phyloP scores from a whole-genome alignment of 2,797 vertebrate genomes.

The Cyclopterus lumpus region DNA sequence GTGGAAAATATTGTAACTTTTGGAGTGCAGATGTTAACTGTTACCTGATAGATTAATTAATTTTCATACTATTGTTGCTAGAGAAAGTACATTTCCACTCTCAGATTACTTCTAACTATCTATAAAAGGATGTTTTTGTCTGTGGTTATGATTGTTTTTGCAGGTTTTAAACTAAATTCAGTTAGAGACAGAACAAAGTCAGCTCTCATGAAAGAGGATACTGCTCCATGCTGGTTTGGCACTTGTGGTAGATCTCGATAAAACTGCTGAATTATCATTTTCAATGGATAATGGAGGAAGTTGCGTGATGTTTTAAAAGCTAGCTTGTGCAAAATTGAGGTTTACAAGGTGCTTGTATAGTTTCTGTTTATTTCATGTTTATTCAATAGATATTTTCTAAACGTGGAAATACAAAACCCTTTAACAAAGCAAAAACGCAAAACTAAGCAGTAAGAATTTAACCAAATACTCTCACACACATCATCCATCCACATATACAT shows the following conservation, averaged over 20 bases:
- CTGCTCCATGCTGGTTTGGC: constrained; percentile 56
- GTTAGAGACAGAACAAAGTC: constrained; percentile 62
- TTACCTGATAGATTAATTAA: constrained; percentile 42
- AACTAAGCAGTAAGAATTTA: neutral
- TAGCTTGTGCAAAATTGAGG: constrained; percentile 45
- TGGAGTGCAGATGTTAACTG: constrained; percentile 27
- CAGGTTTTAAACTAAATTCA: constrained; percentile 59
- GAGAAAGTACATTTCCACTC: constrained; percentile 19
- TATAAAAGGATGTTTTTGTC: constrained; percentile 61
- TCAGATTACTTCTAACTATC: constrained; percentile 51
- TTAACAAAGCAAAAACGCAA: neutral
- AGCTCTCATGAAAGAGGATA: constrained; percentile 69
- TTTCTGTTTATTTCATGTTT: constrained; percentile 31
- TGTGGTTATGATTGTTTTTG: constrained; percentile 63
- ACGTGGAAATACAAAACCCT: neutral
- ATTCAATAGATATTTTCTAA: neutral
- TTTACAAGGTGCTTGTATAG: constrained; percentile 21
- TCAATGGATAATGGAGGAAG: constrained; percentile 48
- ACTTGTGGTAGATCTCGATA: constrained; percentile 47
- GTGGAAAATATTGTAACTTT: constrained; percentile 59
- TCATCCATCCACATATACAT: neutral
- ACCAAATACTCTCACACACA: neutral
- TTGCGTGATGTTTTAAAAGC: constrained; percentile 55
- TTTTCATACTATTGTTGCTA: constrained; percentile 17
- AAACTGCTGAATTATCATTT: constrained; percentile 70